Evolutionary conservation across 2,113 vertebrate species (phyloP).

Genomic region (Procavia capensis): DNA sequence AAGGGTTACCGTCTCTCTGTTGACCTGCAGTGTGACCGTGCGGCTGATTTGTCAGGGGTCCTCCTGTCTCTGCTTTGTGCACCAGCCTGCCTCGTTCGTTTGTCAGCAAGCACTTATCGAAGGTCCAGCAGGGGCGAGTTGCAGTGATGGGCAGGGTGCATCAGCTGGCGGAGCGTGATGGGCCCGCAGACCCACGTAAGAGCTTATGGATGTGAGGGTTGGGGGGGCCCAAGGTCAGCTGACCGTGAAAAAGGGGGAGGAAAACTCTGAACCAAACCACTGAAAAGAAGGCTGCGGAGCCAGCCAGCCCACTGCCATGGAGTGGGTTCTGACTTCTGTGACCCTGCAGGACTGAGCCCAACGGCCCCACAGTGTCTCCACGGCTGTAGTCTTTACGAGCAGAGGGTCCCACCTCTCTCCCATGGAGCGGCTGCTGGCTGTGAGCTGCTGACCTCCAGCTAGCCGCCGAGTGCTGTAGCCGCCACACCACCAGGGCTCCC

Average conservation of each 20-base stretch:
- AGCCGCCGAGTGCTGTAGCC: too few relatives aligned
- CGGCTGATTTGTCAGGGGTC: background rate
- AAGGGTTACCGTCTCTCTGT: background rate
- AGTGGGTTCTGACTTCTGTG: too few relatives aligned
- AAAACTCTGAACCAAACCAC: background rate
- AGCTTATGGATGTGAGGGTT: background rate
- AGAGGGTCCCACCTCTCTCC: too few relatives aligned
- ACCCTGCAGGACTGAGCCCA: too few relatives aligned
- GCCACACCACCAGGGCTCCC: too few relatives aligned
- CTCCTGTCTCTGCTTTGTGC: background rate
- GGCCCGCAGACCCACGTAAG: background rate
- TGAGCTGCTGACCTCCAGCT: too few relatives aligned
- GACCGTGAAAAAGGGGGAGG: background rate
- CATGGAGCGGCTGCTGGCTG: too few relatives aligned
- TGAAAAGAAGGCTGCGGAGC: background rate
- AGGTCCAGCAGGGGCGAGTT: background rate
- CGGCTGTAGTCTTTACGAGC: too few relatives aligned
- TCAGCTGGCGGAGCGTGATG: background rate
- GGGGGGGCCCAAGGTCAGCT: background rate
- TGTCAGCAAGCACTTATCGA: too few relatives aligned
- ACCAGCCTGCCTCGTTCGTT: too few relatives aligned
- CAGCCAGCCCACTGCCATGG: too few relatives aligned
- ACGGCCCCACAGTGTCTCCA: too few relatives aligned
- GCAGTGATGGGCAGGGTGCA: background rate
- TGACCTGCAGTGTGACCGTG: background rate